Evolutionary conservation across 30 jellyfish, hydroid and myxozoan species (phyloP).

Genomic region (Rhopilema esculentum): DNA sequence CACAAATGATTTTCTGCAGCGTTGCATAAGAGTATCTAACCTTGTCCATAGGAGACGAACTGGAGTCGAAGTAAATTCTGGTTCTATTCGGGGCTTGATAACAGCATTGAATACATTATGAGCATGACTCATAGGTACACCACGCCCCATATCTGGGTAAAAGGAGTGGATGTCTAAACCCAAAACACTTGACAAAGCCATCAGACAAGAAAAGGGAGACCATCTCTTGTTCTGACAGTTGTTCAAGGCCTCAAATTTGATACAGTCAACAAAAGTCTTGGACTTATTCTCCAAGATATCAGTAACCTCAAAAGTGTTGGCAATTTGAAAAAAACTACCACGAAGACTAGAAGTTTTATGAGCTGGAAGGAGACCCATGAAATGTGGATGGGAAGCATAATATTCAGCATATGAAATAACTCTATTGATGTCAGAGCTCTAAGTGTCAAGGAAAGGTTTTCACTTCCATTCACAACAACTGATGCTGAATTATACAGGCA

Average conservation of each 20-base stretch:
- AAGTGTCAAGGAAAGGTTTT: background rate
- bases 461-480: background rate
- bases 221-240: background rate
- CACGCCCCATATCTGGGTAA: background rate
- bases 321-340: too few relatives aligned
- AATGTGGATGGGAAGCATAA: background rate
- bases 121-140: too few relatives aligned
- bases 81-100: too few relatives aligned
- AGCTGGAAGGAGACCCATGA: too few relatives aligned
- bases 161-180: too few relatives aligned
- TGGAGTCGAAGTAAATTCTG: too few relatives aligned
- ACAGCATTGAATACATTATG: too few relatives aligned
- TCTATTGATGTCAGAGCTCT: background rate
- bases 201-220: background rate
- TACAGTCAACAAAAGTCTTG: background rate
- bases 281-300: background rate
- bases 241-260: background rate
- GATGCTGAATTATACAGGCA: background rate
- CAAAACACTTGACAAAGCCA: background rate
- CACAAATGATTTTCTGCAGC: too few relatives aligned
- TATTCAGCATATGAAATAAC: background rate
- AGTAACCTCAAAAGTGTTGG: too few relatives aligned
- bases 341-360: too few relatives aligned
- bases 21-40: too few relatives aligned
- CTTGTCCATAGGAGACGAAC: too few relatives aligned